Evolutionary conservation across 1,140 invertebrate genomes (phyloP), one percentile per base, ranked within the genome.

Genomic region (Neoseiulus cucumeris): DNA sequence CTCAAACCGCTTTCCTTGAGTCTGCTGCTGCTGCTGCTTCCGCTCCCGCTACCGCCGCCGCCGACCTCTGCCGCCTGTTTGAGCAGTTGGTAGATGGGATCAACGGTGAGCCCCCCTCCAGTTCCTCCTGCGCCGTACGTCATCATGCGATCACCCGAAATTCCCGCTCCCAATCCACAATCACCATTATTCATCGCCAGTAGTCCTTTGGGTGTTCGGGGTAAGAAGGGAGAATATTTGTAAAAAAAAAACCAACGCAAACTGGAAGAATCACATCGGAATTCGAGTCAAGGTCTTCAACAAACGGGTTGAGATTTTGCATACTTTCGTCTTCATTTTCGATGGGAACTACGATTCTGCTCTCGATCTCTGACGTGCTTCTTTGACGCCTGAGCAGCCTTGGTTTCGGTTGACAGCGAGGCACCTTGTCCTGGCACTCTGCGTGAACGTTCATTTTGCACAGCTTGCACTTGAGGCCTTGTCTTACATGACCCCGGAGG

Each of bases 381-480:
- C 89, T 89, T 76, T 93, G 89, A 44, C 89, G 77, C 47, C 89
- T 81, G 39, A 93, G 77, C 25, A 93, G 79, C 39, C 85, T 79
- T 4, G 86, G 84, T 73, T 89, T 89, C 1, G 85, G 83, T 75
- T 87, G 86, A 77, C 84, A 94, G 75, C 80, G 85, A 28, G 66
- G 42, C 66, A 84, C 84, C 76, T 83, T 85, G 44, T 83, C 84
- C 80, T 84, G 86, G 71, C 90, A 93, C 73, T 92, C 89, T 17
- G 84, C 82, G 77, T 93, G 90, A 20, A 89, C 86, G 76, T 92
- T 93, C 74, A 88, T 83, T 75, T 92, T 92, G 74, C 90, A 93
- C 64, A 89, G 79, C 42, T 88, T 82, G 75, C 89, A 93, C 69
- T 89, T 84, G 6, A 92, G 76, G 4, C 90, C 90, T 77, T 93